A percentile compares a stretch with the other conserved stretches of the same genome.
These are phyloP conservation scores for Emmelina monodactyla DNA, from an alignment of 2,888 invertebrate genomes.

Conservation along the genomic window DNA sequence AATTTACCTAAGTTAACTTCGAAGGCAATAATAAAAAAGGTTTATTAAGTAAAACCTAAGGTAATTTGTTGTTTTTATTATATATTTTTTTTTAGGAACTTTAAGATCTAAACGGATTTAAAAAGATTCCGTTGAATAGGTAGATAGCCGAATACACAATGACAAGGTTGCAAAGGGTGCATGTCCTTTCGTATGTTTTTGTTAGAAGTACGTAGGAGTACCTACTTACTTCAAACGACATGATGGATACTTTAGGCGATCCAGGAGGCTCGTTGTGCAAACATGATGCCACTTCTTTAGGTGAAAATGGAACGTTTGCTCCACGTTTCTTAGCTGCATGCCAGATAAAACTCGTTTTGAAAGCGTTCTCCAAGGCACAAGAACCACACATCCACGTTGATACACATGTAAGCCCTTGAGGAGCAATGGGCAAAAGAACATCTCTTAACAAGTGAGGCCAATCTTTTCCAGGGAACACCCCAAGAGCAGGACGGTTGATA, in stretches of 20 bases:
- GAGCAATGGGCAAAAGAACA: conserved; percentile 80
- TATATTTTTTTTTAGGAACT: too few species aligned
- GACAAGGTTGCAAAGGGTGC: too few species aligned
- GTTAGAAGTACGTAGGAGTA: too few species aligned
- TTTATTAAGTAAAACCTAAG: too few species aligned
- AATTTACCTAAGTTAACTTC: too few species aligned
- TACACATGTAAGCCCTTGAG: conserved; percentile 77
- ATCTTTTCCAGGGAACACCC: conserved; percentile 89
- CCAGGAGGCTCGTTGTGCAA: conserved; percentile 90
- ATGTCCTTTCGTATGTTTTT: too few species aligned
- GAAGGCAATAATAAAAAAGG: too few species aligned
- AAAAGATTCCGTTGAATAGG: too few species aligned
- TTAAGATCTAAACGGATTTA: too few species aligned
- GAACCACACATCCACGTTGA: conserved; percentile 98
- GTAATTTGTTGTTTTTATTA: too few species aligned
- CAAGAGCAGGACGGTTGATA: conserved; percentile 94
- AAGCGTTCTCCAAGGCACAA: conserved; percentile 97
- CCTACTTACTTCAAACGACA: conserved; percentile 60
- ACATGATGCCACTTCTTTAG: conserved; percentile 80
- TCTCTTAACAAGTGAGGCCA: conserved; percentile 81
- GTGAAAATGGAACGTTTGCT: conserved; percentile 71
- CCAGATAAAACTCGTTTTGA: conserved; percentile 91
- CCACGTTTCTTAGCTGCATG: conserved; percentile 78
- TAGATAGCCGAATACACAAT: too few species aligned
- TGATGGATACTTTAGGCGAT: conserved; percentile 79